phyloP scores from a whole-genome alignment of 1,140 invertebrate genomes.

The Maconellicoccus hirsutus region DNA sequence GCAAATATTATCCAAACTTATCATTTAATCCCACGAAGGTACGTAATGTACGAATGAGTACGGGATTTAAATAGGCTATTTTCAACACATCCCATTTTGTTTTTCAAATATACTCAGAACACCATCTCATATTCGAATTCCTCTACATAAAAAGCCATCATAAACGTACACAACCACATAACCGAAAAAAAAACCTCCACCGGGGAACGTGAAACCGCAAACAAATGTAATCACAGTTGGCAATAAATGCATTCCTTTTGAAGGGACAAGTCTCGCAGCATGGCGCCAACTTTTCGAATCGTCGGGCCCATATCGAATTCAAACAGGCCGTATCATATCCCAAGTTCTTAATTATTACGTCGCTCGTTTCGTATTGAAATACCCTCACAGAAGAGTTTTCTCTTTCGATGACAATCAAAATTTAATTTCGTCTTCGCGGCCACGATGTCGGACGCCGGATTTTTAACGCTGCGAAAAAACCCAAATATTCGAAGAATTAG shows the following conservation, averaged over 20 bases:
- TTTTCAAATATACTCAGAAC: no score
- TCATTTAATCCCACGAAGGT: no score
- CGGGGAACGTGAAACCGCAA: background rate
- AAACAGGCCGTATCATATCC: background rate
- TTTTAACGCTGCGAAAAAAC: no score
- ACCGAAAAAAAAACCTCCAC: background rate
- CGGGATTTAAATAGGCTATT: no score
- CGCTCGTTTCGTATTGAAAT: background rate
- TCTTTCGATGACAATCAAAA: background rate
- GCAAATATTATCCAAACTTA: no score
- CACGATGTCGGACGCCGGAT: no score
- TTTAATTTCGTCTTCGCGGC: background rate
- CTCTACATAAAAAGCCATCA: no score
- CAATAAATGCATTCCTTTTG: constrained; percentile 5
- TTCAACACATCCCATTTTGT: no score
- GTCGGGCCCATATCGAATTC: background rate
- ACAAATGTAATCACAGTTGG: constrained; percentile 9
- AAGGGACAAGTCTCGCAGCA: background rate
- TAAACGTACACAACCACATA: no score
- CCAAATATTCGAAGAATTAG: no score
- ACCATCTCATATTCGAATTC: no score
- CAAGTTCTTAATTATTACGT: background rate
- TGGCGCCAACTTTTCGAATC: background rate
- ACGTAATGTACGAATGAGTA: no score
- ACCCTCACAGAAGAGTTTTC: background rate